These are phyloP conservation scores for Lamellibrachia luymesi DNA, from an alignment of 1,140 invertebrate species.

Conservation along the genomic window DNA sequence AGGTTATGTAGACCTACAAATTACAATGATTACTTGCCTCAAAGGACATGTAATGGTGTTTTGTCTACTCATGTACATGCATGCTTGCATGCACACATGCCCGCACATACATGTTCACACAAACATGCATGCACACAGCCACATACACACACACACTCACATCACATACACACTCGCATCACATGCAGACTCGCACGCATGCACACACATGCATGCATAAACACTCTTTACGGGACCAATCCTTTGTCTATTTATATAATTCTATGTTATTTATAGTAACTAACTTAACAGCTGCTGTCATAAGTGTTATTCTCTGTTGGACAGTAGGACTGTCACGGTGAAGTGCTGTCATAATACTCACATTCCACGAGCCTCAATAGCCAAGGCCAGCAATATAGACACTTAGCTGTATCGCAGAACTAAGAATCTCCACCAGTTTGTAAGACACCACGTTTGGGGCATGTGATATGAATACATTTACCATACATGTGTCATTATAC, in stretches of 20 bases:
- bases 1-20: background rate
- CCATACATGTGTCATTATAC: background rate
- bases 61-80: background rate
- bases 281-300: background rate
- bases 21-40: background rate
- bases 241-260: background rate
- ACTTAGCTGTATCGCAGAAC: background rate
- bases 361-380: background rate
- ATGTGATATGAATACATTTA: background rate
- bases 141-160: too few species aligned
- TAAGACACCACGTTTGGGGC: background rate
- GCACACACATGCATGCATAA: too few species aligned
- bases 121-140: too few species aligned
- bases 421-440: background rate
- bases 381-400: background rate
- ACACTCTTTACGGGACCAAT: background rate
- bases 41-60: background rate
- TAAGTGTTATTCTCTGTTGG: background rate
- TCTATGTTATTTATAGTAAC: background rate
- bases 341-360: background rate
- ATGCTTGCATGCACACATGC: too few species aligned
- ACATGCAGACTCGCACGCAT: background rate
- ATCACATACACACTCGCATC: too few species aligned
- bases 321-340: background rate
- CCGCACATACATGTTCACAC: too few species aligned